phyloP scores from a whole-genome alignment of 2,888 invertebrate species.

The Blastobasis adustella region DNA sequence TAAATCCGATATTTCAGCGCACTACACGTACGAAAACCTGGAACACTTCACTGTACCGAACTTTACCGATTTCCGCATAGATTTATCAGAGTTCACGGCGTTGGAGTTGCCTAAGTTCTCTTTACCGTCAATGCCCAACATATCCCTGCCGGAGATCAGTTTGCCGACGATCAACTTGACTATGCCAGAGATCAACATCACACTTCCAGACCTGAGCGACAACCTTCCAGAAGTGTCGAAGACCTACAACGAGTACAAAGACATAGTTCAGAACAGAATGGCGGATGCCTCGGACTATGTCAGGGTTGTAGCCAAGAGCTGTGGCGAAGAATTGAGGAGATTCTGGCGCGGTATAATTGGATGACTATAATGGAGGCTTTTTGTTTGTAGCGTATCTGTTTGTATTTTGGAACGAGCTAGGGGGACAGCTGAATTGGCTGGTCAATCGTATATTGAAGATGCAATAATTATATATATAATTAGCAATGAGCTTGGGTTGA shows the following conservation, averaged over 20 bases:
- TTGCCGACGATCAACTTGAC: constrained; percentile 30
- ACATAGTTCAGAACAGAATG: constrained; percentile 64
- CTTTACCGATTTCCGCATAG: constrained; percentile 61
- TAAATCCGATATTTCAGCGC: constrained; percentile 47
- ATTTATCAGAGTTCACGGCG: constrained; percentile 50
- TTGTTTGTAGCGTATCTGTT: no score
- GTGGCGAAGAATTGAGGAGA: constrained; percentile 59
- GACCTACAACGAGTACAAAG: constrained; percentile 57
- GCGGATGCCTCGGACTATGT: constrained; percentile 69
- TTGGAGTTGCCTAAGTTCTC: constrained; percentile 33
- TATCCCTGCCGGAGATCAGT: constrained; percentile 37
- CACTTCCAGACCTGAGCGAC: constrained; percentile 43
- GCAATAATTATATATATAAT: no score
- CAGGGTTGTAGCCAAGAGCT: constrained; percentile 67
- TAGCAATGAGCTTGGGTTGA: no score
- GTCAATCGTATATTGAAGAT: no score
- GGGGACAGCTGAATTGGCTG: no score
- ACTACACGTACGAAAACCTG: constrained; percentile 67
- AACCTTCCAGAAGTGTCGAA: constrained; percentile 53
- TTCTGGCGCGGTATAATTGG: constrained; percentile 53
- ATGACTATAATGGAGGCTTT: constrained; percentile 21
- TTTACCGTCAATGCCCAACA: constrained; percentile 30
- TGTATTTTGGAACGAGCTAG: no score
- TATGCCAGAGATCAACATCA: constrained; percentile 45
- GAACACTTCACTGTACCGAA: constrained; percentile 57